These are phyloP conservation scores for Coturnix japonica DNA, from an alignment of 2,113 vertebrate genomes.

Conservation along the genomic window DNA sequence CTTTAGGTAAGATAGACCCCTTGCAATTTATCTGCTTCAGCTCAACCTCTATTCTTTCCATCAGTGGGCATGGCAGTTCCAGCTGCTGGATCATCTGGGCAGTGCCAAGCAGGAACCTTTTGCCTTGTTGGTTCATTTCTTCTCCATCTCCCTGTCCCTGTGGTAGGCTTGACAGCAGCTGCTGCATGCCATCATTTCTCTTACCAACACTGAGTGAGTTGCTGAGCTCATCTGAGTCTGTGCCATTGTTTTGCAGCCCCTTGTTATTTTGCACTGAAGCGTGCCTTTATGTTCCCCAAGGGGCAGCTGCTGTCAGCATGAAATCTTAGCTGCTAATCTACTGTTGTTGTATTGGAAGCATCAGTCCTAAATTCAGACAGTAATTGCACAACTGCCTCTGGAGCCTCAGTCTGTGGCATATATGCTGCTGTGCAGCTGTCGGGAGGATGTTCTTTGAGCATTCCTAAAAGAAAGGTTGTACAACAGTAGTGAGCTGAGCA, in stretches of 20 bases:
- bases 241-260: neutral
- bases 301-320: neutral
- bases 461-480: neutral
- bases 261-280: neutral
- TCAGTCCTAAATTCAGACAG: neutral
- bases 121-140: conserved; percentile 63
- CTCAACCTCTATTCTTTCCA: neutral
- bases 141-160: conserved; percentile 62
- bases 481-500: neutral
- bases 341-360: neutral
- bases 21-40: neutral
- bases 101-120: conserved; percentile 63
- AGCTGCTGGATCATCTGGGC: neutral
- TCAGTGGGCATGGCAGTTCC: neutral
- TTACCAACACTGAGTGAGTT: neutral
- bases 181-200: neutral
- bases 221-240: neutral
- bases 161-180: conserved; percentile 46
- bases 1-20: neutral
- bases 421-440: neutral
- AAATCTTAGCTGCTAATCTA: neutral
- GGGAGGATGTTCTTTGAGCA: neutral
- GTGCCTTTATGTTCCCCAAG: neutral
- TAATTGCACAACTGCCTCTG: neutral
- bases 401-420: neutral